These are phyloP conservation scores for Platanista minor DNA, from an alignment of 2,113 vertebrate species.

Conservation along the genomic window DNA sequence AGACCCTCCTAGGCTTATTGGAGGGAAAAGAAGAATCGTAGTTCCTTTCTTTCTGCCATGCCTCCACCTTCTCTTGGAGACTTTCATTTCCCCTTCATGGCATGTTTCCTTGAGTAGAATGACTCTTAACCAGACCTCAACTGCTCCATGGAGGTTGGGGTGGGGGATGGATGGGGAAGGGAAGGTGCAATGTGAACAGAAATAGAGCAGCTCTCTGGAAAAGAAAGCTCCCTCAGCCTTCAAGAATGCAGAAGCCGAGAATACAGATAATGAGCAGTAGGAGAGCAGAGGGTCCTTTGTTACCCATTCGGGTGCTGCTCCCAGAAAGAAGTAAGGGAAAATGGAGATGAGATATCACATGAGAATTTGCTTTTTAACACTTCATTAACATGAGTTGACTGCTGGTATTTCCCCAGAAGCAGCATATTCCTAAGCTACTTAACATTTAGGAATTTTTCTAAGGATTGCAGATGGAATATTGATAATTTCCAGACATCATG, in stretches of 20 bases:
- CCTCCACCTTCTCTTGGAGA: not conserved
- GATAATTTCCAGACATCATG: not conserved
- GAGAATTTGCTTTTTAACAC: not conserved
- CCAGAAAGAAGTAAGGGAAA: not conserved
- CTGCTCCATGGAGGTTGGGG: not conserved
- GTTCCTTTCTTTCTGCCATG: not conserved
- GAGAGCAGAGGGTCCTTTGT: not conserved
- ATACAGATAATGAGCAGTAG: not conserved
- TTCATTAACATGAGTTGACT: not conserved
- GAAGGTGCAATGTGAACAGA: not conserved
- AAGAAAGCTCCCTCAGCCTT: not conserved
- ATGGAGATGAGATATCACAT: not conserved
- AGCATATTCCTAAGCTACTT: not conserved
- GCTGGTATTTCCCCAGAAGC: not conserved
- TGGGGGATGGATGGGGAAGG: too few species aligned
- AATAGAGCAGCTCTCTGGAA: not conserved
- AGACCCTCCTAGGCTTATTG: not conserved
- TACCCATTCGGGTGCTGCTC: not conserved
- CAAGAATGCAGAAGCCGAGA: not conserved
- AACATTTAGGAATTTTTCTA: not conserved
- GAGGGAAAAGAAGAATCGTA: not conserved
- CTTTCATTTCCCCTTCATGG: rapidly evolving
- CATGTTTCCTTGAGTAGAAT: not conserved
- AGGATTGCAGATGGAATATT: not conserved
- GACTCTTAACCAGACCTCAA: not conserved